Percentiles rank a stretch among this genome's conserved stretches.
phyloP scores from a whole-genome alignment of 2,113 vertebrate genomes.

The Sylvietta virens region DNA sequence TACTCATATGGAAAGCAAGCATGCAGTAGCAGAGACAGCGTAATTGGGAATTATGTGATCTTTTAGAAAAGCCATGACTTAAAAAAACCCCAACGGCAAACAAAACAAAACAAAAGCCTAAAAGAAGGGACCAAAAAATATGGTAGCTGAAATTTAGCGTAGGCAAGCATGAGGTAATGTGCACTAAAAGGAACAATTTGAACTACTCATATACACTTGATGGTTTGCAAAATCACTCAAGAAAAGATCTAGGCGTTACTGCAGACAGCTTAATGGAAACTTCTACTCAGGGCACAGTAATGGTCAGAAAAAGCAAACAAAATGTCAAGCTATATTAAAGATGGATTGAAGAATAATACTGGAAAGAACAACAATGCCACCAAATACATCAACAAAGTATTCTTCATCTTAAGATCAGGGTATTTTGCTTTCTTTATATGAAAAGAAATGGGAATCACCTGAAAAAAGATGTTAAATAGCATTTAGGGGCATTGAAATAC shows the following conservation, averaged over 20 bases:
- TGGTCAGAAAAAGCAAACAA: constrained; percentile 46
- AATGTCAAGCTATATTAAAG: constrained; percentile 16
- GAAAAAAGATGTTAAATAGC: background rate
- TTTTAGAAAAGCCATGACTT: background rate
- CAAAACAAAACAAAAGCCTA: background rate
- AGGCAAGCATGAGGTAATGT: background rate
- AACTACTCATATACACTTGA: background rate
- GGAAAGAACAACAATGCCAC: background rate
- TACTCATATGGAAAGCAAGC: background rate
- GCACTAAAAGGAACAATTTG: background rate
- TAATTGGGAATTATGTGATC: background rate
- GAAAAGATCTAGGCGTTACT: constrained; percentile 9
- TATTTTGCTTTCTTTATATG: background rate
- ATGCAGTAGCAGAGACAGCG: background rate
- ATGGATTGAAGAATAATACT: background rate
- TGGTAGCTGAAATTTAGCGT: background rate
- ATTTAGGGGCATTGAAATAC: background rate
- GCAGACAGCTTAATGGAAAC: constrained; percentile 52
- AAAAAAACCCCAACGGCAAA: background rate
- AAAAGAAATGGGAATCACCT: background rate
- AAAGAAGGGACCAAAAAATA: background rate
- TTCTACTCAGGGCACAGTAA: constrained; percentile 40
- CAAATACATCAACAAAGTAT: background rate
- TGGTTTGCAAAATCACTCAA: constrained; percentile 45
- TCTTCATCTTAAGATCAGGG: background rate